Evolutionary conservation across 2,113 vertebrate species (phyloP), one percentile per base, ranked within the genome.

Genomic region (Pluvianellus socialis): DNA sequence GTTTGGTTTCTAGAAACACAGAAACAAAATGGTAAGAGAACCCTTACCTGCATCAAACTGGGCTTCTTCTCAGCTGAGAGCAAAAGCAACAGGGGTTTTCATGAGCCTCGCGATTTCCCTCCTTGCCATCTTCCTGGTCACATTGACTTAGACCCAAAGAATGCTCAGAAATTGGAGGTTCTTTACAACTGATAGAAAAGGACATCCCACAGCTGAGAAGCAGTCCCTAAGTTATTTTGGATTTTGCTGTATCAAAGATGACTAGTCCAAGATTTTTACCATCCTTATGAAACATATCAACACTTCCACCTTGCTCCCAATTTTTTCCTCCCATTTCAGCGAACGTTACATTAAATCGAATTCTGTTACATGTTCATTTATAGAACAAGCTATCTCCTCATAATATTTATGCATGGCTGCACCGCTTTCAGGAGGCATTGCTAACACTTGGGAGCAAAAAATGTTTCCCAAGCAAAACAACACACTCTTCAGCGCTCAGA

Each of bases 401-500:
- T 47, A 68, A 5, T 91, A 63, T 81, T 89, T 84, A 65, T 63
- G 86, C 33, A 40, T 56, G 79, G 35, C 45, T 86, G 45, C 32
- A 35, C 61, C 61, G 9, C 1, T 67, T 59, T 80, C 79, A 80
- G 74, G 75, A 91, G 52, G 40, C 79, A 45, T 1, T 81, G 72
- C 80, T 61, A 89, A 56, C 44, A 42, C 55, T 35, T 14, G 79
- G 38, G 92, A 88, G 12, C 23, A 67, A 68, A 88, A 88, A 68
- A 53, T 11, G 3, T 77, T 93, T 83, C 88, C 82, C 38, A 63
- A 56, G 84, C 10, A 27, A 72, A 81, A 26, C 52, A 38, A 18
- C 0, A 0, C 28, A 4, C 12, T 63, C 15, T n/a, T 81, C 2
- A 2, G 73, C 58, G 20, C 0, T 1, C 0, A 3, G 45, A 70